Base-by-base conservation (phyloP, 2,797 vertebrate genomes). In the Acanthurus leucopareius region DNA sequence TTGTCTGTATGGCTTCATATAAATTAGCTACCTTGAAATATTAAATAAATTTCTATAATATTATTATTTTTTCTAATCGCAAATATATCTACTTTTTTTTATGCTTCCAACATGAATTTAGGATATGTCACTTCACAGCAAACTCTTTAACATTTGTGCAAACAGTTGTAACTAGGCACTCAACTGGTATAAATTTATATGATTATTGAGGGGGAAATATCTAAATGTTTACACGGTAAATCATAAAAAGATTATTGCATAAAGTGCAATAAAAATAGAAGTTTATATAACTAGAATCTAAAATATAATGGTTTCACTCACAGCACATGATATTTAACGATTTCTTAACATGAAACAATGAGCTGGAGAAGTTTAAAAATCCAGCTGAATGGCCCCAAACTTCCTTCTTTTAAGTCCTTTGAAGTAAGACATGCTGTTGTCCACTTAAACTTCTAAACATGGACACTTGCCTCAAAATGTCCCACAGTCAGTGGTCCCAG, bases 141-240 rank as follows among this genome's bases (percentile, higher is more conserved):
- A 38, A 62, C 32, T 54, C 25, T 48, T 16, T 35, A 44, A 63
- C 22, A 68, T 72, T 66, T 81, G 84, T 89, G 84, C 85, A 84
- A 89, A 90, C 67, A 68, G 75, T 60, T 72, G 10, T 75, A 73
- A 75, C 83, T 49, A 86, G 83, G 86, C 90, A 88, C 89, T 89
- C 20, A 62, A 82, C 42, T 74, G 75, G 64, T 83, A 44, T 51
- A 66, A 25, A 61, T 56, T 77, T 68, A 59, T 53, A 67, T 57
- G 22, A 70, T 71, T 47, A 48, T 42, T 14, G 54, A 35, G 61
- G 58, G 73, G 69, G 19, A 70, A 64, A 45, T n/a, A 77, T 59
- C 47, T 75, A 78, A 79, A 87, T 88, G 86, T 94, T 95, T 94
- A 94, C 90, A 94, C 75, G 90, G 93, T 94, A 95, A 95, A 94